Evolutionary conservation across 2,797 vertebrate genomes (phyloP), one percentile per base, ranked within the genome.

Genomic region (Oryzias sinensis): DNA sequence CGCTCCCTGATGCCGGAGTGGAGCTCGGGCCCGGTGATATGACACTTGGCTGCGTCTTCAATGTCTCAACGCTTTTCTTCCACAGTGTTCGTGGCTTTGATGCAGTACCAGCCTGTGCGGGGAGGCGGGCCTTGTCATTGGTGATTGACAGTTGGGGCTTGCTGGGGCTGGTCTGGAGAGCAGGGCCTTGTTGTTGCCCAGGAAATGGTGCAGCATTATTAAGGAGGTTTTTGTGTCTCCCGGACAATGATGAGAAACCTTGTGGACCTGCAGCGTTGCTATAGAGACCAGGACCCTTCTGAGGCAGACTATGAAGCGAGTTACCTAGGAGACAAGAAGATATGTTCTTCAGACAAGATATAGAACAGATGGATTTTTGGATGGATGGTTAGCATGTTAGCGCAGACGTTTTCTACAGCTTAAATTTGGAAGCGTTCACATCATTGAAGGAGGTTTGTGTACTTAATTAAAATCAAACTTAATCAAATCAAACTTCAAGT

Each of bases 1-100:
- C 90, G 1, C 91, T 89, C 18, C 94, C 95, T 0, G 88, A 81
- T 0, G 90, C 48, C 0, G 77, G 86, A 0, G 91, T 70, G 43
- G 94, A 90, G 68, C 92, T 88, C 0, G 90, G 70, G 5, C 7
- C 84, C 47, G 17, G 92, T 33, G 53, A 76, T 73, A 49, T 74
- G 0, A 92, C 87, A 2, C 90, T 76, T 5, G 93, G 89, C 65
- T 90, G 58, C 82, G 89, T 67, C 87, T 96, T 95, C 43, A 99
- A 71, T 0, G 97, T 98, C 59, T 98, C 97, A 20, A 98, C 93
- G 0, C 96, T 98, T 65, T 99, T 98, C 84, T 91, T 97, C 97
- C 97, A 99, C 59, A 99, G 92, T 49, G 95, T 94, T 45, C 97
- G 89, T 0, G 97, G 93, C 48, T 96, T 94, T 4, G 96, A 96